These are phyloP conservation scores for Tupaia tana DNA, from an alignment of 2,113 vertebrate species.

Conservation along the genomic window DNA sequence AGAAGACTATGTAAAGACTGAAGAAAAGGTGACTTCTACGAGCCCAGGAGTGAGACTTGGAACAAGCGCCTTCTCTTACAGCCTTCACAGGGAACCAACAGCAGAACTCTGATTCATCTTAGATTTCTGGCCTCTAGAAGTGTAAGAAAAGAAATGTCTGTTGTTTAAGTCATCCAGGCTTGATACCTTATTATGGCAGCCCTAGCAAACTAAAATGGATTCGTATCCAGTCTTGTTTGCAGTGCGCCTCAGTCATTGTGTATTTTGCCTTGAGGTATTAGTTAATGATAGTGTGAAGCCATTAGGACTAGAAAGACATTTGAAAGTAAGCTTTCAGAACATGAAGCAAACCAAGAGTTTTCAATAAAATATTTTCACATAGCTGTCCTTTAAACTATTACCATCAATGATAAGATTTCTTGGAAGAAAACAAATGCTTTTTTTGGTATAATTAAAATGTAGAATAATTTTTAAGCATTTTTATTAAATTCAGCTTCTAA, in stretches of 20 bases:
- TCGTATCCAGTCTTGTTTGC: not conserved
- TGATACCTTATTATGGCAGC: not conserved
- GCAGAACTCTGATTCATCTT: not conserved
- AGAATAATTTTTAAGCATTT: not conserved
- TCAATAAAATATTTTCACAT: not conserved
- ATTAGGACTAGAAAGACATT: not conserved
- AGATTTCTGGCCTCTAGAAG: not conserved
- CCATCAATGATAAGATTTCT: not conserved
- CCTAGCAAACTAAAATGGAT: not conserved
- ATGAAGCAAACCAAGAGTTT: not conserved
- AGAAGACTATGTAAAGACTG: not conserved
- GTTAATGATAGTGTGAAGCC: not conserved
- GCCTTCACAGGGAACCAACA: not conserved
- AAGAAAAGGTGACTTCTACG: not conserved
- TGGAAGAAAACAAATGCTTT: not conserved
- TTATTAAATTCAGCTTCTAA: not conserved
- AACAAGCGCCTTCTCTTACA: not conserved
- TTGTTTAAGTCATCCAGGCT: not conserved
- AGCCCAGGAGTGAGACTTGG: not conserved
- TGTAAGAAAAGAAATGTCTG: not conserved
- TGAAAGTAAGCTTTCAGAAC: constrained; percentile 4
- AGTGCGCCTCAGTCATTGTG: not conserved
- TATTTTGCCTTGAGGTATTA: not conserved
- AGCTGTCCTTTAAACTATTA: not conserved
- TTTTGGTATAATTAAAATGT: not conserved